These are phyloP conservation scores for Xestia ashworthii DNA, from an alignment of 2,888 invertebrate species.

Conservation along the genomic window DNA sequence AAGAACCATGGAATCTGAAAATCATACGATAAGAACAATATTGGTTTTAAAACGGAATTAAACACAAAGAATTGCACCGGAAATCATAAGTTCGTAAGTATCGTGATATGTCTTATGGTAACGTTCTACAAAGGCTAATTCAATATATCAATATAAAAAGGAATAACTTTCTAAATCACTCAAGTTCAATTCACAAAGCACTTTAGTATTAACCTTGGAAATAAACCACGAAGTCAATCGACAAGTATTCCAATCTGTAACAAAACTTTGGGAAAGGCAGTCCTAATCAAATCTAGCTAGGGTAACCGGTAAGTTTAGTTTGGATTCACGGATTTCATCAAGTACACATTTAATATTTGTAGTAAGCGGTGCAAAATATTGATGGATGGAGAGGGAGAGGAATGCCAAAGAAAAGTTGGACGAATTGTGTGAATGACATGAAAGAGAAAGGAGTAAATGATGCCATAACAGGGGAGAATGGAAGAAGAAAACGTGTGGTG, in stretches of 20 bases:
- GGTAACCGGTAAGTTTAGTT: slow-evolving; percentile 61
- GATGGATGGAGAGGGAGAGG: too few relatives aligned
- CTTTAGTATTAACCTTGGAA: not conserved
- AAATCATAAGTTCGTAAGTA: not conserved
- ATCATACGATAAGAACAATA: not conserved
- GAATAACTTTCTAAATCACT: not conserved
- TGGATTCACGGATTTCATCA: slow-evolving; percentile 68
- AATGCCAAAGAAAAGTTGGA: too few relatives aligned
- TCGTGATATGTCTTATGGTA: not conserved
- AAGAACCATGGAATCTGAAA: not conserved
- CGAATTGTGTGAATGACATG: too few relatives aligned
- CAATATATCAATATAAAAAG: not conserved
- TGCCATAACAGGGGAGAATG: too few relatives aligned
- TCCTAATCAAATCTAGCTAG: slow-evolving; percentile 62
- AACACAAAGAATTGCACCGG: not conserved
- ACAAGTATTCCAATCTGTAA: not conserved
- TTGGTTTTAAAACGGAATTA: not conserved
- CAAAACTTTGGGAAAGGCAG: slow-evolving; percentile 64
- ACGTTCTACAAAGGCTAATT: not conserved
- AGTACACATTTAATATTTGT: slow-evolving; percentile 67
- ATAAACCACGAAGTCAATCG: not conserved
- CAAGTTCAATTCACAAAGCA: not conserved
- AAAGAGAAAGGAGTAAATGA: too few relatives aligned
- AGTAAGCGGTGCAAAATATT: slow-evolving; percentile 25
- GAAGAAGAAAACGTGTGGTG: too few relatives aligned